Conservation (phyloP, 2,113 vertebrate species). For the Podarcis muralis region DNA sequence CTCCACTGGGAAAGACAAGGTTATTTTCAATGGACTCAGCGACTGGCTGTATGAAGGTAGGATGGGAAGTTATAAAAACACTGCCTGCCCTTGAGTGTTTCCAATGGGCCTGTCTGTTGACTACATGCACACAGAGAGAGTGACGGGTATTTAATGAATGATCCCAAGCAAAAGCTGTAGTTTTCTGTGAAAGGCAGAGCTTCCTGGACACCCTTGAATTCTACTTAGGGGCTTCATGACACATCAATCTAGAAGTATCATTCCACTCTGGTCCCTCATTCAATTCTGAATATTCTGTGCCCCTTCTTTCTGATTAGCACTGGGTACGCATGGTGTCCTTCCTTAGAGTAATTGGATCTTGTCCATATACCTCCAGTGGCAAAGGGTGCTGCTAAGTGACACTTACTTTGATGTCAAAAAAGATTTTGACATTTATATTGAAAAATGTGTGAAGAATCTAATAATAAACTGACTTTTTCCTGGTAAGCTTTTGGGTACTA, state of each 20-base stretch:
- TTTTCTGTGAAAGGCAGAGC: not conserved
- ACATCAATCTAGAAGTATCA: too few relatives aligned
- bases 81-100: not conserved
- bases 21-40: conserved; percentile 95
- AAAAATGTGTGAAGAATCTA: not conserved
- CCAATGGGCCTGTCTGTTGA: not conserved
- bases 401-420: not conserved
- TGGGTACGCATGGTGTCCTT: not conserved
- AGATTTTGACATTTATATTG: not conserved
- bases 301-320: too few relatives aligned
- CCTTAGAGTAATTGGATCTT: not conserved
- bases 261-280: too few relatives aligned
- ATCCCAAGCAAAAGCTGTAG: not conserved
- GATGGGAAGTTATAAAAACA: conserved; percentile 13
- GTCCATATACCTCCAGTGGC: not conserved
- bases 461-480: not conserved
- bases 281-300: too few relatives aligned
- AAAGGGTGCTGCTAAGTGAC: not conserved
- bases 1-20: conserved; percentile 92
- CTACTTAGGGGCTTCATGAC: too few relatives aligned
- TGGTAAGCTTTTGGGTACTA: not conserved
- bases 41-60: conserved; percentile 99
- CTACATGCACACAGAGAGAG: not conserved
- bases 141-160: not conserved
- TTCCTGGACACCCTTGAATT: too few relatives aligned